phyloP scores from a whole-genome alignment of 1,140 invertebrate species.

The Bombus vancouverensis region DNA sequence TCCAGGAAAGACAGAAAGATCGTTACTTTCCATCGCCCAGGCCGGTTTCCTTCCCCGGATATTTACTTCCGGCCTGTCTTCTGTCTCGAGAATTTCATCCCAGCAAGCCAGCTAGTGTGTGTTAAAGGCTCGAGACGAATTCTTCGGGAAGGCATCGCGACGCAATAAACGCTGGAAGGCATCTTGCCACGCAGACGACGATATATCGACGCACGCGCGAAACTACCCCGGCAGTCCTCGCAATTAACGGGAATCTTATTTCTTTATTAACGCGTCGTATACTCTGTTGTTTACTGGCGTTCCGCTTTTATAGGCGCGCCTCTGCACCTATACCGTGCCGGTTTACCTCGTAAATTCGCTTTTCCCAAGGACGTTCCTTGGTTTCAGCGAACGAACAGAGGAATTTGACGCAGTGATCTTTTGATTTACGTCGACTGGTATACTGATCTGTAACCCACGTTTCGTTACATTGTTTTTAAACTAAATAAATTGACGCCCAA shows the following conservation, averaged over 20 bases:
- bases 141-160: slow-evolving; percentile 45
- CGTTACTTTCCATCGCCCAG: slow-evolving; percentile 62
- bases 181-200: background rate
- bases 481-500: no score
- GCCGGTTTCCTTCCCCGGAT: slow-evolving; percentile 41
- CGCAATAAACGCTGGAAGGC: slow-evolving; percentile 58
- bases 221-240: background rate
- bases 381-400: background rate
- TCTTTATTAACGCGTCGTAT: slow-evolving; percentile 29
- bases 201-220: slow-evolving; percentile 19
- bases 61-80: slow-evolving; percentile 57
- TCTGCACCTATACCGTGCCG: background rate
- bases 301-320: background rate
- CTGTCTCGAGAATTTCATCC: slow-evolving; percentile 62
- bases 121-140: slow-evolving; percentile 43
- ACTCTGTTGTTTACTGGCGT: background rate
- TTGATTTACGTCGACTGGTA: no score
- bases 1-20: slow-evolving; percentile 49
- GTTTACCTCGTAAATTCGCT: background rate
- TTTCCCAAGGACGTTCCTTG: background rate
- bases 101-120: background rate
- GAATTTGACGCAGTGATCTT: background rate
- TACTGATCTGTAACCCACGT: no score
- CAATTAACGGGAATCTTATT: slow-evolving; percentile 35
- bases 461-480: no score